Base-by-base conservation (phyloP, 2,797 vertebrate species). In the Trachops cirrhosus region DNA sequence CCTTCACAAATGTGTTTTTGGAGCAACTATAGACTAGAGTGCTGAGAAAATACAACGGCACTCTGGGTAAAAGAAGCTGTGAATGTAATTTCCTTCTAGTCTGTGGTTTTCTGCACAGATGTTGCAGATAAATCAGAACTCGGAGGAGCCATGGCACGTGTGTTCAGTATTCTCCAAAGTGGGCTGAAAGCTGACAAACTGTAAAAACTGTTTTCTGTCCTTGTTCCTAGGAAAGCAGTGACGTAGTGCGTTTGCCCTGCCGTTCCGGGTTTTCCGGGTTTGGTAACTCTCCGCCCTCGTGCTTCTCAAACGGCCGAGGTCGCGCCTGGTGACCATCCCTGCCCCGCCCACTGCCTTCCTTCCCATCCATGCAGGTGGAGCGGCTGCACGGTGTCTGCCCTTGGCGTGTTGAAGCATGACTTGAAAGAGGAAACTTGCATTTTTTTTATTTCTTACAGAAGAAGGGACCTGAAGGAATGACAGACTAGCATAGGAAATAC, bases 401-500 rank as follows among this genome's bases (percentile, higher is more conserved):
- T 96, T 0, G 0, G 87, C 95, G 0, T 96, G 97, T 93, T 87
- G 89, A 93, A 97, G 96, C 97, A 62, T 32, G 93, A 97, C 91
- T 88, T 9, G 1, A 24, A 95, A 57, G 90, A 96, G 88, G 86
- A 94, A 95, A 94, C 88, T 95, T 74, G 79, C 41, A 74, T 83
- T 88, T 88, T 75, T 85, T 89, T 54, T 67, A 39, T 44, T 94
- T 97, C 78, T 86, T 95, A 71, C 68, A 5, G 7, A 74, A 89
- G 67, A 84, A 34, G 70, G 46, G 71, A 93, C 12, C 1, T 77
- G 67, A 44, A 95, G 68, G 41, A 62, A 94, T 70, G 86, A 92
- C 94, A 95, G 92, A 71, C 73, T 97, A 95, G 95, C 93, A 97
- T 41, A 96, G 95, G 91, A 97, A 86, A 86, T 41, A 39, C 6